Evolutionary conservation across 2,888 invertebrate genomes (phyloP), one percentile per base, ranked within the genome.

Genomic region (Geotrupes spiniger): DNA sequence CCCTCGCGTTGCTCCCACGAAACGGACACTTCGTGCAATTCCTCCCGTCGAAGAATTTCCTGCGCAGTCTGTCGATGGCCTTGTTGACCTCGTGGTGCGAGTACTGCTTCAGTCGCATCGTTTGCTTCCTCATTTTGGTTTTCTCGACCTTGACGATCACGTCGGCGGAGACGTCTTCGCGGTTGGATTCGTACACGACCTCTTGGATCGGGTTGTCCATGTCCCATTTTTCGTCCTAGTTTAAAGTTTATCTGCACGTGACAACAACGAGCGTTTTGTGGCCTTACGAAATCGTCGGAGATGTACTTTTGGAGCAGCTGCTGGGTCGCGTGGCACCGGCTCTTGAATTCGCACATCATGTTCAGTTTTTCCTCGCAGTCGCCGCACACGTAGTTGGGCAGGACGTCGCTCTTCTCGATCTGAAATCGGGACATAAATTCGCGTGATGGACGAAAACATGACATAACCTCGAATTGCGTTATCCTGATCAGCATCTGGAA

Each of bases 21-120:
- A 66, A 68, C 6, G 55, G 57, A 51, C 69, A 69, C 16, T 60
- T 47, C 11, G 59, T 56, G 43, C 68, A 69, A 25, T 60, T 58
- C 3, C 52, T 55, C 36, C 59, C 58, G 44, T 49, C 54, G 29
- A 52, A 57, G 45, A 57, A 53, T 25, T 56, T 60, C 33, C 54
- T 55, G 28, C 54, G 55, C 8, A 50, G 48, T 36, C 57, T 51
- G 3, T 55, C 52, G 16, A 67, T 63, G n/a, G 60, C 62, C 49
- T 56, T 49, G 4, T 57, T 53, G 2, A 68, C 63, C 43, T 57
- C 57, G 15, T 58, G 55, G 4, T 52, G 36, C 9, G 62, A 44
- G 52, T 56, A 62, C 17, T 62, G 60, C 26, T 54, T 40, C 28
- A 60, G 51, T 15, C 59, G 50, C 38, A 51, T 26, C 9, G 36